Base-by-base conservation (phyloP, 2,888 invertebrate genomes). In the Sinelater perroti region DNA sequence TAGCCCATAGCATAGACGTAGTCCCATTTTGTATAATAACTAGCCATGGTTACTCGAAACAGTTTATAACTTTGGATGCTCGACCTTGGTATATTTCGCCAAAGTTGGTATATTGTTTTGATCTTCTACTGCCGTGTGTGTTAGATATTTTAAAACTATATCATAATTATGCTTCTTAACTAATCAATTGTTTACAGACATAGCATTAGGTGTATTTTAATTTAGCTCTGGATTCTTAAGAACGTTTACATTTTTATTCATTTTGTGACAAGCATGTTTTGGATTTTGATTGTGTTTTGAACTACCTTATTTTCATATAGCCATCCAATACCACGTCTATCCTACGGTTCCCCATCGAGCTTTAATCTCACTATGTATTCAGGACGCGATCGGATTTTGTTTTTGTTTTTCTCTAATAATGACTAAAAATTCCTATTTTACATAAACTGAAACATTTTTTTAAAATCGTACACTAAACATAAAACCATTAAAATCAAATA, bases 51-150 rank as follows among this genome's bases (percentile, higher is more conserved):
- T 31, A 57, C 13, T 57, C 40, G 46, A 52, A 47, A 38, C 26
- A 54, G 24, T 28, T 47, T 33, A 33, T 53, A 54, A 52, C 4
- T 38, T 56, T 56, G 56, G 46, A 53, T 61, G 58, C 60, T 51
- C 47, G 44, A 61, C 42, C 52, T 55, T 53, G 26, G 31, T 28
- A 52, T 51, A 38, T 62, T 66, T 56, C 61, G 61, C 54, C 61
- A 47, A 49, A 63, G 24, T 59, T 62, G 62, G 47, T 60, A 55
- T 57, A 65, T 63, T 62, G 57, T 66, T 69, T 58, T 35, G 26
- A 33, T 55, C 54, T 66, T 71, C 65, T 72, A 69, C 76, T 76
- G 76, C 76, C 76, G 76, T 76, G 76, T 76, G 76, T 76, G 75
- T 74, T 72, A 68, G 66, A 71, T 71, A 72, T 72, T 72, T 71